Percentiles rank a stretch among this genome's conserved stretches.
These are phyloP conservation scores for Perca fluviatilis DNA, from an alignment of 2,113 vertebrate species.

Conservation along the genomic window DNA sequence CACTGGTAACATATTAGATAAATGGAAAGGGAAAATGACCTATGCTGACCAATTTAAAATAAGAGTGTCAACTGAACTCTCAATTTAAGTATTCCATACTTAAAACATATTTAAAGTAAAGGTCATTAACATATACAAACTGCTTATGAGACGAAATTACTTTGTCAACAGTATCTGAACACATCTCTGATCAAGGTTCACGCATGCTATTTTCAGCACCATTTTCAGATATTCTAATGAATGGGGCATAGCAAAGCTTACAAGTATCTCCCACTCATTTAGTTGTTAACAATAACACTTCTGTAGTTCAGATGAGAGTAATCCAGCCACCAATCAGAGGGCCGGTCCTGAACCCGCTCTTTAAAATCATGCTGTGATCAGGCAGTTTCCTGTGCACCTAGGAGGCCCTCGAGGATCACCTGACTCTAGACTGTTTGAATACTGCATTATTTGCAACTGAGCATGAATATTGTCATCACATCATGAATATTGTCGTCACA, in stretches of 20 bases:
- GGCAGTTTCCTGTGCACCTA: slow-evolving; percentile 34
- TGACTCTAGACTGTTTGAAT: slow-evolving; percentile 64
- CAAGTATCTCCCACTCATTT: slow-evolving; percentile 50
- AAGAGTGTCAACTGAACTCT: slow-evolving; percentile 53
- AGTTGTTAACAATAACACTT: slow-evolving; percentile 60
- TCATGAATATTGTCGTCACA: slow-evolving; percentile 71
- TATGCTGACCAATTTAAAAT: slow-evolving; percentile 10
- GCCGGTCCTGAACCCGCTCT: slow-evolving; percentile 46
- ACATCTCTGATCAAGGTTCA: slow-evolving; percentile 59
- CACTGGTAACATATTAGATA: slow-evolving; percentile 73
- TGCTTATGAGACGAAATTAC: slow-evolving; percentile 48
- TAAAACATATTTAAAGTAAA: slow-evolving; percentile 47
- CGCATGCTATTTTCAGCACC: slow-evolving; percentile 53
- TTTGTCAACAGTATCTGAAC: slow-evolving; percentile 48
- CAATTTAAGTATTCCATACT: slow-evolving; percentile 57
- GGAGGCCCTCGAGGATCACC: slow-evolving; percentile 48
- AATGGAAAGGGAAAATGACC: slow-evolving; percentile 53
- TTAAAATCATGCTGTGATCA: slow-evolving; percentile 68
- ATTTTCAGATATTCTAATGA: slow-evolving; percentile 49
- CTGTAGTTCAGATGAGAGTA: slow-evolving; percentile 62
- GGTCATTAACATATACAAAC: slow-evolving; percentile 61
- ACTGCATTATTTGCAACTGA: slow-evolving; percentile 57
- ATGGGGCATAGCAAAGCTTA: slow-evolving; percentile 62
- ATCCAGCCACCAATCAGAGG: slow-evolving; percentile 66
- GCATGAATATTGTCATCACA: slow-evolving; percentile 49